A percentile compares a stretch with the other conserved stretches of the same genome.
These are phyloP conservation scores for Python bivittatus DNA, from an alignment of 2,113 vertebrate species.

Conservation along the genomic window DNA sequence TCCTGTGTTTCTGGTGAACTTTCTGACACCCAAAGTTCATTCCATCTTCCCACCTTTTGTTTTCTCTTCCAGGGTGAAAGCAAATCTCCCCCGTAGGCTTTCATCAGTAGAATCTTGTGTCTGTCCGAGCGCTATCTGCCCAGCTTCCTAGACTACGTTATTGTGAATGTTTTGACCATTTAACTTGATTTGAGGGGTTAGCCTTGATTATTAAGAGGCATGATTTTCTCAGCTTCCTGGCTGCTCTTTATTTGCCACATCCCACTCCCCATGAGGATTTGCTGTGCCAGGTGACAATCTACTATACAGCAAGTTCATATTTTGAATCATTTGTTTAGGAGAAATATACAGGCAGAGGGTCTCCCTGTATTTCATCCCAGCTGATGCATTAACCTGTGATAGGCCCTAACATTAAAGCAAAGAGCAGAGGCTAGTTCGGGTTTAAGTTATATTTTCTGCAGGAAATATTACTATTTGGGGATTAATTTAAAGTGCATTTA, in stretches of 20 bases:
- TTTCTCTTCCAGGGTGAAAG: slow-evolving; percentile 18
- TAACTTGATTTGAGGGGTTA: not conserved
- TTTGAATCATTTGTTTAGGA: slow-evolving; percentile 9
- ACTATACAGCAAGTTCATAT: not conserved
- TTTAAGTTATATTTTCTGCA: not conserved
- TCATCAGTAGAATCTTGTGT: not conserved
- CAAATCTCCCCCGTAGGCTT: not conserved
- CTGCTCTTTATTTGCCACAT: not conserved
- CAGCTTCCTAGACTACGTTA: not conserved
- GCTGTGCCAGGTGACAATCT: no score
- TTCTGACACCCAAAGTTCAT: not conserved
- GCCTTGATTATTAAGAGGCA: not conserved
- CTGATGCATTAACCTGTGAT: no score
- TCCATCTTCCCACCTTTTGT: slow-evolving; percentile 11
- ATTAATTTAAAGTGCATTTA: not conserved
- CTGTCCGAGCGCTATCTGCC: not conserved
- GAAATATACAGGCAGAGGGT: slow-evolving; percentile 18
- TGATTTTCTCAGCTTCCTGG: not conserved
- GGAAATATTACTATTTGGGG: not conserved
- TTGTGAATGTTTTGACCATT: slow-evolving; percentile 1
- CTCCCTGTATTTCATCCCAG: not conserved
- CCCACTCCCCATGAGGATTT: not conserved
- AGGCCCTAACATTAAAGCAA: no score
- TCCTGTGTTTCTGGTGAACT: not conserved
- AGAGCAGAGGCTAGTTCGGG: not conserved